These are phyloP conservation scores for Eptesicus fuscus DNA, from an alignment of 2,113 vertebrate genomes.

Conservation along the genomic window DNA sequence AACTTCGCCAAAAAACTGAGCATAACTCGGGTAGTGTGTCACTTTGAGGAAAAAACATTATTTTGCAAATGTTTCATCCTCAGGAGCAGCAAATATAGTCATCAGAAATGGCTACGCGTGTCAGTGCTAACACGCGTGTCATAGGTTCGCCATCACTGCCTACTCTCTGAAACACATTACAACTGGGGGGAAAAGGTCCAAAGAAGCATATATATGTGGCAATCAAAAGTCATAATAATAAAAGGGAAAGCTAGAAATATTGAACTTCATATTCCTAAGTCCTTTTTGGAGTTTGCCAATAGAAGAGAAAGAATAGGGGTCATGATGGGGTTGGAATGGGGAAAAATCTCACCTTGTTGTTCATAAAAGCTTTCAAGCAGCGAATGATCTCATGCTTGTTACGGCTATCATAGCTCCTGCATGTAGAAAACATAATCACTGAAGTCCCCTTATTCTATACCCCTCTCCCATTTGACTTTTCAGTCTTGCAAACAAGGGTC, in stretches of 20 bases:
- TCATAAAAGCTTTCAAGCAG: constrained; percentile 95
- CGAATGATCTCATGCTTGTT: constrained; percentile 91
- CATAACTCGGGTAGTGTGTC: no score
- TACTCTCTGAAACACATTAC: constrained; percentile 4
- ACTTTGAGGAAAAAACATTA: no score
- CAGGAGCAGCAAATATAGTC: no score
- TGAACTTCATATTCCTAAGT: constrained; percentile 8
- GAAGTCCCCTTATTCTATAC: not conserved
- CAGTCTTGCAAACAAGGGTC: constrained; percentile 1
- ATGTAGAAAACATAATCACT: constrained; percentile 15
- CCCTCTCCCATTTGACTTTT: constrained; percentile 26
- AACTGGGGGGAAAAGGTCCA: not conserved
- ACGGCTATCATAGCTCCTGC: constrained; percentile 71
- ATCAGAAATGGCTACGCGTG: no score
- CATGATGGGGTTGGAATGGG: not conserved
- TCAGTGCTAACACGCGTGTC: no score
- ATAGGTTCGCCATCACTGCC: no score
- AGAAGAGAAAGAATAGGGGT: not conserved
- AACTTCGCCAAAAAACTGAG: no score
- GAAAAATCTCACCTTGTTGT: constrained; percentile 87
- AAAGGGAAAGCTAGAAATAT: not conserved
- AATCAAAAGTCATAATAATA: not conserved
- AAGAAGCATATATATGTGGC: not conserved
- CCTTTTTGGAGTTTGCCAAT: not conserved
- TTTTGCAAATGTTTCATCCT: no score